Percentiles rank a stretch among this genome's conserved stretches.
phyloP scores from a whole-genome alignment of 2,797 vertebrate species.

The Lagocephalus sceleratus region DNA sequence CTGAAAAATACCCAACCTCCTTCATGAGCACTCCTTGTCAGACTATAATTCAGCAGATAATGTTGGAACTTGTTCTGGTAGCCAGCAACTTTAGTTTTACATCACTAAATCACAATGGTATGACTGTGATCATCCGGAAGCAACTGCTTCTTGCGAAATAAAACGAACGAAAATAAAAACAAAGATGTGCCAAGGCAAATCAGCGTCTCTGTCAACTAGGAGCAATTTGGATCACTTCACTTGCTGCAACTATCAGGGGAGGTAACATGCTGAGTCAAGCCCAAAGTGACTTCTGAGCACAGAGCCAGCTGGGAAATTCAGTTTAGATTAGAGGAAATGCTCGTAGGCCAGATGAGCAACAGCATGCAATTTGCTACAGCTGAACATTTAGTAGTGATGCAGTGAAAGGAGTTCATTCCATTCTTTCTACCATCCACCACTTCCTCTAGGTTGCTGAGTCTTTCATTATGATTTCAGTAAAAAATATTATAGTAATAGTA shows the following conservation, averaged over 20 bases:
- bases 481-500: not conserved
- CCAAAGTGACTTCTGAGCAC: constrained; percentile 43
- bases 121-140: too few relatives aligned
- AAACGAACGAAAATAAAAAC: not conserved
- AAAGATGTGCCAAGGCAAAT: constrained; percentile 4
- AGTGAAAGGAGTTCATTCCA: constrained; percentile 8
- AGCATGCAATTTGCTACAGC: constrained; percentile 15
- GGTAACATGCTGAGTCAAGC: constrained; percentile 28
- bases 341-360: constrained; percentile 8
- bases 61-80: constrained; percentile 10
- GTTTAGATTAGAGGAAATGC: constrained; percentile 21
- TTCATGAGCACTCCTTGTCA: constrained; percentile 22
- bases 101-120: not conserved
- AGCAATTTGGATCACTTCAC: constrained; percentile 37
- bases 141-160: not conserved
- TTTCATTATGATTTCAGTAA: constrained; percentile 6
- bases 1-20: constrained; percentile 17
- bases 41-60: constrained; percentile 22
- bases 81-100: constrained; percentile 13
- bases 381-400: constrained; percentile 10
- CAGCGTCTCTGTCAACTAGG: constrained; percentile 28
- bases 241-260: constrained; percentile 33
- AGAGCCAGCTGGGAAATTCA: constrained; percentile 34
- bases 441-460: not conserved
- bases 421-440: constrained; percentile 7